phyloP scores from a whole-genome alignment of 2,888 invertebrate genomes.

The Nebria salina region DNA sequence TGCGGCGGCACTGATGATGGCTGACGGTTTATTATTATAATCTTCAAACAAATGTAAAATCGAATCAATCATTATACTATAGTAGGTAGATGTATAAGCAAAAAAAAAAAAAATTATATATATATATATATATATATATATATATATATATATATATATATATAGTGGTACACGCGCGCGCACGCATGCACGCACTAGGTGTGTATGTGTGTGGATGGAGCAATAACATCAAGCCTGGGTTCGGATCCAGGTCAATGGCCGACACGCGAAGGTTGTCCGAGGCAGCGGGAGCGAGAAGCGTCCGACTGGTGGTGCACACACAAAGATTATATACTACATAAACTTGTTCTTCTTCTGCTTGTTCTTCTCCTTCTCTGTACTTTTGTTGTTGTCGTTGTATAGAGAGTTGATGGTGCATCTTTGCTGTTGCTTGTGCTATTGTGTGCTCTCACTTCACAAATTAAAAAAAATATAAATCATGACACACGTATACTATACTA shows the following conservation, averaged over 20 bases:
- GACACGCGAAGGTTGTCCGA: slow-evolving; percentile 30
- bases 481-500: background rate
- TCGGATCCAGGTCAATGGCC: slow-evolving; percentile 25
- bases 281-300: background rate
- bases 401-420: background rate
- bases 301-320: slow-evolving; percentile 2
- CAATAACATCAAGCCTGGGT: background rate
- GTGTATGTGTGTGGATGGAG: background rate
- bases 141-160: background rate
- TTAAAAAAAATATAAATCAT: background rate
- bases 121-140: background rate
- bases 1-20: background rate
- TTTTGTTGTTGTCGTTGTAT: background rate
- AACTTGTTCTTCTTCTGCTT: background rate
- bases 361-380: background rate
- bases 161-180: background rate
- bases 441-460: background rate
- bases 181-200: no score
- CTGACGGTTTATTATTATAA: background rate
- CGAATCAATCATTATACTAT: no score
- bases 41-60: no score
- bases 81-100: no score
- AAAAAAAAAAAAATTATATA: no score
- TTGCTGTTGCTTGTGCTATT: background rate
- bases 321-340: background rate